phyloP scores from a whole-genome alignment of 1,140 invertebrate genomes.

The Stenopsyche tienmushanensis region DNA sequence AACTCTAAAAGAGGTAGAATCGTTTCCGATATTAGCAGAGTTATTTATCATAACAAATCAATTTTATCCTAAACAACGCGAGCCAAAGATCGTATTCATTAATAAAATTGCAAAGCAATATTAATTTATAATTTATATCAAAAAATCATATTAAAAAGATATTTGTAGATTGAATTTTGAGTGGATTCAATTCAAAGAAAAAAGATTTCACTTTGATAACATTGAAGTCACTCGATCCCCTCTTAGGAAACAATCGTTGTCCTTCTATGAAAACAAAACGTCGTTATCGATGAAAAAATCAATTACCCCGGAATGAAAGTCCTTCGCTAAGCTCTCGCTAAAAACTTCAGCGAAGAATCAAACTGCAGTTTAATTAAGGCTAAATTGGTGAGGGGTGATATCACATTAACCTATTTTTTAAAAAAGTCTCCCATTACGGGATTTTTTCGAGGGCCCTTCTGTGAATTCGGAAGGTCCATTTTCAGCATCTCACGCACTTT shows the following conservation, averaged over 20 bases:
- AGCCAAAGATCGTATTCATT: too few species aligned
- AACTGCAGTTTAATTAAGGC: conserved; percentile 27
- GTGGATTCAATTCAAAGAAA: too few species aligned
- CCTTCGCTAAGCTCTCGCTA: not conserved
- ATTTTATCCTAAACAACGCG: too few species aligned
- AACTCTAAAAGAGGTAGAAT: too few species aligned
- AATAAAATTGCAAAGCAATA: too few species aligned
- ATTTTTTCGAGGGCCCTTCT: conserved; percentile 5
- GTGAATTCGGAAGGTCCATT: conserved; percentile 6
- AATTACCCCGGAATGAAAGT: conserved; percentile 5
- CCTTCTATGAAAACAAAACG: conserved; percentile 8
- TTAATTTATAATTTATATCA: too few species aligned
- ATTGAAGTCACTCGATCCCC: not conserved
- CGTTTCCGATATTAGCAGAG: too few species aligned
- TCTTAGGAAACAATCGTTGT: not conserved
- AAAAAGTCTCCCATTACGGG: not conserved
- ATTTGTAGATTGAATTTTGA: too few species aligned
- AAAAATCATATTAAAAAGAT: too few species aligned
- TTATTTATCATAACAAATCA: too few species aligned
- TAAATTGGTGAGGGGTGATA: conserved; percentile 10
- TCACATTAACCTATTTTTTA: not conserved
- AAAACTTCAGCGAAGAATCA: conserved; percentile 8
- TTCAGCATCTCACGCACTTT: conserved; percentile 13
- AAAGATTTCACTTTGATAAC: not conserved
- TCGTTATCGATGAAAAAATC: conserved; percentile 22